Conservation (phyloP, 2,888 invertebrate species). For the Phragmatobia fuliginosa region DNA sequence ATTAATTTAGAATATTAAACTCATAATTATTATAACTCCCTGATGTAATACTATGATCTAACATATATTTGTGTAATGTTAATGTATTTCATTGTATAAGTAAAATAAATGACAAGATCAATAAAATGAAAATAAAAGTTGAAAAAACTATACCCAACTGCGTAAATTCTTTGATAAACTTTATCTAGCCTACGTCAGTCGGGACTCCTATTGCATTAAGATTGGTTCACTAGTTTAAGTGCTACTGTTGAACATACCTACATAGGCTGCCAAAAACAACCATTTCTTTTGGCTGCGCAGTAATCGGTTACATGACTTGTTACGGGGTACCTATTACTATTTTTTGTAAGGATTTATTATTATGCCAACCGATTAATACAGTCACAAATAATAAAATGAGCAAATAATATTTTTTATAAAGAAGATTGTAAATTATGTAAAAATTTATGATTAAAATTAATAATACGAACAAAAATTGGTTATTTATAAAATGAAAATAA, state of each 20-base stretch:
- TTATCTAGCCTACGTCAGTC: no score
- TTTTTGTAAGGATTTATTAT: neutral
- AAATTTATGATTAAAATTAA: neutral
- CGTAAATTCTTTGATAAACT: no score
- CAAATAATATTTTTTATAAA: no score
- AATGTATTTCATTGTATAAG: conserved; percentile 24
- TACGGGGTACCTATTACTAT: neutral
- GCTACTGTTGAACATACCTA: no score
- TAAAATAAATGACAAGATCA: no score
- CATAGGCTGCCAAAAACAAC: no score
- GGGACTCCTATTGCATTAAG: no score
- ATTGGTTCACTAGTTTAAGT: no score
- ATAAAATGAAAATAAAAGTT: no score
- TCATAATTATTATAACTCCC: conserved; percentile 35
- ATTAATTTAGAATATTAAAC: conserved; percentile 48
- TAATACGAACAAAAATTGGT: neutral
- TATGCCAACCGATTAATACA: neutral
- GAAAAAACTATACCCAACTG: no score
- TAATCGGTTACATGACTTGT: neutral
- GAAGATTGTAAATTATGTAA: no score
- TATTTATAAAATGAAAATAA: conserved; percentile 21
- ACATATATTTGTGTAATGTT: conserved; percentile 26
- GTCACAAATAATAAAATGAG: neutral
- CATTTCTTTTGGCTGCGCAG: no score
- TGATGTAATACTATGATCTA: conserved; percentile 33